These are phyloP conservation scores for Anoplopoma fimbria DNA, from an alignment of 2,113 vertebrate species.

Conservation along the genomic window DNA sequence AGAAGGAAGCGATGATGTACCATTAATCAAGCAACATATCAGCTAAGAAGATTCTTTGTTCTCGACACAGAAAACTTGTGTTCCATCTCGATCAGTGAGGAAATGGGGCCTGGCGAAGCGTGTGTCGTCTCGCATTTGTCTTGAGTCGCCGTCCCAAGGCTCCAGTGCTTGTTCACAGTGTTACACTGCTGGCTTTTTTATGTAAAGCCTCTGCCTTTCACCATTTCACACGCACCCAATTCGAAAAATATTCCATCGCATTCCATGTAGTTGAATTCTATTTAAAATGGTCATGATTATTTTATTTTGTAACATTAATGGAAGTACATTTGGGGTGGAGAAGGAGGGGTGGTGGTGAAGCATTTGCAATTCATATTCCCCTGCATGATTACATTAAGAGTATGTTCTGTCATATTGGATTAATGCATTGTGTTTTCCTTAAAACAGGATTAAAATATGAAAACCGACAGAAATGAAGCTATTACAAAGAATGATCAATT, in stretches of 20 bases:
- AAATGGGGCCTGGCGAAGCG: conserved; percentile 73
- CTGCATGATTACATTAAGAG: conserved; percentile 96
- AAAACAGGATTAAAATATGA: conserved; percentile 93
- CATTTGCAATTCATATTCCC: conserved; percentile 99
- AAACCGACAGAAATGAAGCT: conserved; percentile 95
- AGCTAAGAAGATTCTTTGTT: conserved; percentile 75
- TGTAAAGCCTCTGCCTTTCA: conserved; percentile 73
- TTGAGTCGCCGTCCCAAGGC: conserved; percentile 63
- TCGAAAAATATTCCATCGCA: conserved; percentile 80
- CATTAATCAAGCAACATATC: conserved; percentile 75
- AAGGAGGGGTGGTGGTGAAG: conserved; percentile 55
- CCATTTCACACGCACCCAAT: conserved; percentile 77
- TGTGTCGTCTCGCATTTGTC: conserved; percentile 75
- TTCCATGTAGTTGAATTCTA: conserved; percentile 83
- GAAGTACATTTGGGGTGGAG: conserved; percentile 87
- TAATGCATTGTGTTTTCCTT: conserved; percentile 95
- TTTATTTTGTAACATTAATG: conserved; percentile 93
- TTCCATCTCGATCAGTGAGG: conserved; percentile 75
- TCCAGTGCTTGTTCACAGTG: conserved; percentile 62
- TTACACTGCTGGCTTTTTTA: conserved; percentile 61
- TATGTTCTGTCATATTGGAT: conserved; percentile 97
- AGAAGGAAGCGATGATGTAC: conserved; percentile 50
- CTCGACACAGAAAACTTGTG: conserved; percentile 79
- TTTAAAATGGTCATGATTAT: conserved; percentile 95
- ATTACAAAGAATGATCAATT: conserved; percentile 94